Percentiles rank a stretch among this genome's conserved stretches.
Evolutionary conservation across 2,888 invertebrate species (phyloP).

Genomic region (Cerceris rybyensis): DNA sequence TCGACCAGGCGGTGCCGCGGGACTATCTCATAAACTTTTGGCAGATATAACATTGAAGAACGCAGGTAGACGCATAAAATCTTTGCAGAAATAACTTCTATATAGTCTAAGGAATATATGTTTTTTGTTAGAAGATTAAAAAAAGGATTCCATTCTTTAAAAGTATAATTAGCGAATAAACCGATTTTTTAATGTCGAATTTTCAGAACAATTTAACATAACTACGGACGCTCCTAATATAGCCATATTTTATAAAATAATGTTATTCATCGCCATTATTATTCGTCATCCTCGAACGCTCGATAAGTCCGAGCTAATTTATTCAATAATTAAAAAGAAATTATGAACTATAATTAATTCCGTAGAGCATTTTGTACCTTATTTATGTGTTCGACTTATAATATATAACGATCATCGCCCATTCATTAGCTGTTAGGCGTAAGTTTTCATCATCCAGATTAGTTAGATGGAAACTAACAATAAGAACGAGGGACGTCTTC

Average conservation of each 20-base stretch:
- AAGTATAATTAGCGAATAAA: conserved; percentile 3
- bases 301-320: conserved; percentile 15
- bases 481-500: too few relatives aligned
- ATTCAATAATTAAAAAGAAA: conserved; percentile 16
- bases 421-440: conserved; percentile 15
- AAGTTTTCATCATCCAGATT: conserved; percentile 20
- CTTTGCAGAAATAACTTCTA: too few relatives aligned
- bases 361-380: conserved; percentile 19
- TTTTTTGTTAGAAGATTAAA: conserved; percentile 26
- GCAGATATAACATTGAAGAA: too few relatives aligned
- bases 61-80: too few relatives aligned
- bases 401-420: conserved; percentile 19
- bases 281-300: conserved; percentile 6
- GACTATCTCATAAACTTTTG: too few relatives aligned
- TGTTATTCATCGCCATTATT: too few relatives aligned
- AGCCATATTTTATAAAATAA: background rate
- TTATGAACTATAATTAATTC: conserved; percentile 12
- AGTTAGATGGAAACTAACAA: background rate
- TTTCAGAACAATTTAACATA: background rate
- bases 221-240: conserved; percentile 1
- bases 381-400: conserved; percentile 11
- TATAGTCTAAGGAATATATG: too few relatives aligned
- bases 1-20: too few relatives aligned
- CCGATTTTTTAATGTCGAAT: conserved; percentile 15
- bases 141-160: conserved; percentile 12